A percentile compares a stretch with the other conserved stretches of the same genome.
phyloP scores from a whole-genome alignment of 2,113 vertebrate genomes.

The Labeo catla region DNA sequence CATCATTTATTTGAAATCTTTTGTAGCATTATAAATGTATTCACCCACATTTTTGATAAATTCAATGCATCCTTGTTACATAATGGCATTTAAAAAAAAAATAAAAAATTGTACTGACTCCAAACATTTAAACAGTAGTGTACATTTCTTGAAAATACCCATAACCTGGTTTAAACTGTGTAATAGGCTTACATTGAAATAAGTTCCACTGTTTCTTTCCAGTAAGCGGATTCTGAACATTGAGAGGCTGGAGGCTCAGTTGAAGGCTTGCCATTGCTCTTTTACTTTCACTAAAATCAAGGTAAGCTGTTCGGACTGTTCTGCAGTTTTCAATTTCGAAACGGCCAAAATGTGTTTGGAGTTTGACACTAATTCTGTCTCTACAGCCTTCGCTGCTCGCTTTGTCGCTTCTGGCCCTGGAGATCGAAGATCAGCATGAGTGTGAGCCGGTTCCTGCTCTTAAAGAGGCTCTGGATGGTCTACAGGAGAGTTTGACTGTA shows the following conservation, averaged over 20 bases:
- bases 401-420: conserved; percentile 83
- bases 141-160: background rate
- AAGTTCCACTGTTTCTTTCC: background rate
- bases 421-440: conserved; percentile 84
- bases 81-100: no score
- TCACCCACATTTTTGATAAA: background rate
- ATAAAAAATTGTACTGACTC: no score
- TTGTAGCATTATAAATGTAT: background rate
- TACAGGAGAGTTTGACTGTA: conserved; percentile 87
- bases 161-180: background rate
- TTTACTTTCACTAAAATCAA: conserved; percentile 93
- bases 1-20: background rate
- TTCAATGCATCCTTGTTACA: background rate
- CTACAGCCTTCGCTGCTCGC: conserved; percentile 90
- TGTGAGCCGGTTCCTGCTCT: conserved; percentile 77
- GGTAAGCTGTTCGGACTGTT: conserved; percentile 72
- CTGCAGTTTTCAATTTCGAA: background rate
- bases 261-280: conserved; percentile 94
- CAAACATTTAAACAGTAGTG: no score
- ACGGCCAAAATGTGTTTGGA: background rate
- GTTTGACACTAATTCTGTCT: background rate
- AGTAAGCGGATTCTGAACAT: conserved; percentile 84
- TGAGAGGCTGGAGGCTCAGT: conserved; percentile 91
- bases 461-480: conserved; percentile 75
- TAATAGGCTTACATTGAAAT: background rate